These are phyloP conservation scores for Malurus elegans DNA, from an alignment of 2,113 vertebrate genomes.

Conservation along the genomic window DNA sequence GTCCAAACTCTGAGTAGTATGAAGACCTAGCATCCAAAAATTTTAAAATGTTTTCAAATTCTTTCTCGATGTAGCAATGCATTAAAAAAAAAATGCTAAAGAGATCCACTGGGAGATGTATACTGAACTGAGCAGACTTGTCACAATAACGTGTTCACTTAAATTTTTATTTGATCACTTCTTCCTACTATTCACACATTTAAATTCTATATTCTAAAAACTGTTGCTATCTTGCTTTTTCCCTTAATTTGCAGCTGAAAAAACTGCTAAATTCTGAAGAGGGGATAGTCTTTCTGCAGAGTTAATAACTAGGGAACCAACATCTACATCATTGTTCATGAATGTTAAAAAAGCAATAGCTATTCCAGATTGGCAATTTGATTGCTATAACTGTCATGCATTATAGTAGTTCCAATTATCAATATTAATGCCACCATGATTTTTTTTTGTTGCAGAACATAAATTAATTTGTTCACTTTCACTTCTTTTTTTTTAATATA, in stretches of 20 bases:
- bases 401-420: not conserved
- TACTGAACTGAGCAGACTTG: not conserved
- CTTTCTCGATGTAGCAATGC: not conserved
- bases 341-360: conserved; percentile 4
- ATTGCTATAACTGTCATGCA: not conserved
- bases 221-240: not conserved
- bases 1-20: not conserved
- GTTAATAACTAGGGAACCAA: not conserved
- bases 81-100: not conserved
- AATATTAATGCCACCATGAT: not conserved
- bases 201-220: not conserved
- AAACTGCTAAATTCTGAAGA: not conserved
- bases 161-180: not conserved
- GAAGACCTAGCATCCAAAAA: not conserved
- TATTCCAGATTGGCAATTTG: conserved; percentile 13
- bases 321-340: not conserved
- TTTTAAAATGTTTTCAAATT: not conserved
- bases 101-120: not conserved
- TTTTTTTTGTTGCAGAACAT: not conserved
- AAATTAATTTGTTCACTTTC: not conserved
- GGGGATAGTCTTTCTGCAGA: not conserved
- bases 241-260: not conserved
- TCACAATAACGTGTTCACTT: not conserved
- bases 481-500: not conserved
- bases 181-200: not conserved